These are phyloP conservation scores for Eilema griseolum DNA, from an alignment of 2,888 invertebrate genomes.

Conservation along the genomic window DNA sequence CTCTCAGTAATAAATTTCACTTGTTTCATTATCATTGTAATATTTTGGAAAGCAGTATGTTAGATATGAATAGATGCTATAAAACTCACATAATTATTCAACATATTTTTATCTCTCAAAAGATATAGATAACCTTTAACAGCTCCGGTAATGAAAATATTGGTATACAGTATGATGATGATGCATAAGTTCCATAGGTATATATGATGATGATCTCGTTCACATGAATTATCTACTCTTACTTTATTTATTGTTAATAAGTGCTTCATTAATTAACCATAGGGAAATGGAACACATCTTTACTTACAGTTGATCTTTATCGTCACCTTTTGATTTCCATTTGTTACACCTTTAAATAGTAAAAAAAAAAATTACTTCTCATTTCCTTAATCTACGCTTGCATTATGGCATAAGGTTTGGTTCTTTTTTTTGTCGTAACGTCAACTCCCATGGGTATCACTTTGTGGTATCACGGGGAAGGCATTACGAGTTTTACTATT, in stretches of 20 bases:
- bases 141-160: background rate
- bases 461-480: background rate
- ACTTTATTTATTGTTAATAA: background rate
- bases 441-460: background rate
- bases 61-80: background rate
- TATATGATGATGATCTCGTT: background rate
- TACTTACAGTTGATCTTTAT: background rate
- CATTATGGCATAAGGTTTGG: background rate
- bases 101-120: background rate
- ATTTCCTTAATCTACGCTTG: slow-evolving; percentile 11
- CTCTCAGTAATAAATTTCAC: background rate
- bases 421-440: background rate
- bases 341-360: slow-evolving; percentile 10
- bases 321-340: background rate
- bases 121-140: slow-evolving; percentile 1
- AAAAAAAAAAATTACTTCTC: background rate
- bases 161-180: background rate
- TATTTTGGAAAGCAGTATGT: background rate
- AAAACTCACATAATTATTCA: background rate
- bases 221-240: background rate
- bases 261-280: background rate
- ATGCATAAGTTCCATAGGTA: background rate
- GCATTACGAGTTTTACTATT: background rate
- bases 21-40: background rate
- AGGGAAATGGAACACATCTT: background rate